Percentiles rank a stretch among this genome's conserved stretches.
Conservation (phyloP, 2,113 vertebrate species). For the Sitta europaea region DNA sequence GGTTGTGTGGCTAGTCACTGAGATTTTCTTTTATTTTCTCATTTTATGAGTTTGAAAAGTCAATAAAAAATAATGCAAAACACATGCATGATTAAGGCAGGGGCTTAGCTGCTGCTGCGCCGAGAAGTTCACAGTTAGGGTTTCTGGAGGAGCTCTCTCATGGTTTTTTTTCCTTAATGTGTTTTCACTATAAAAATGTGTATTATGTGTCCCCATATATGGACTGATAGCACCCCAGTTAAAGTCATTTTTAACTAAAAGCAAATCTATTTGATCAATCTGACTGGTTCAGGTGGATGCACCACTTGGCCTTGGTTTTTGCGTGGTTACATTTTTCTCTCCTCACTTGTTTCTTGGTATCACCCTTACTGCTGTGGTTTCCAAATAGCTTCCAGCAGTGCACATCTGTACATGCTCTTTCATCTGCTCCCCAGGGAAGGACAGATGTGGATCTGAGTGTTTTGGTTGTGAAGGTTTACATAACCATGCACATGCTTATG, state of each 20-base stretch:
- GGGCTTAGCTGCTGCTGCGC: slow-evolving; percentile 2
- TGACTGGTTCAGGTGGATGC: not conserved
- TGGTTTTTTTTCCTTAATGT: not conserved
- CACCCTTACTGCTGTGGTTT: not conserved
- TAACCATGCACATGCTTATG: not conserved
- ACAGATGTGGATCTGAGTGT: not conserved
- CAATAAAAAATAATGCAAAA: slow-evolving; percentile 53
- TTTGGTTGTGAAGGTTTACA: slow-evolving; percentile 11
- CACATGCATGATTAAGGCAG: slow-evolving; percentile 35
- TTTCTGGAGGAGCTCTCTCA: not conserved
- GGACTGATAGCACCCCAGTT: not conserved
- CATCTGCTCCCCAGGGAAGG: slow-evolving; percentile 16
- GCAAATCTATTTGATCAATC: not conserved
- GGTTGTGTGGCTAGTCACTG: slow-evolving; percentile 3
- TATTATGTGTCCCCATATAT: not conserved
- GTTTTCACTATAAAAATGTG: not conserved
- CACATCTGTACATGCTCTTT: slow-evolving; percentile 47
- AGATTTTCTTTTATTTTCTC: slow-evolving; percentile 52
- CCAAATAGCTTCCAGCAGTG: slow-evolving; percentile 17
- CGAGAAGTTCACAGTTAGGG: not conserved
- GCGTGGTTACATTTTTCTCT: slow-evolving; percentile 1
- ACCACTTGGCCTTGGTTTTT: not conserved
- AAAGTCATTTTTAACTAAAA: not conserved
- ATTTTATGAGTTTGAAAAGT: slow-evolving; percentile 54
- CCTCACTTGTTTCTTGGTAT: not conserved